Conservation (phyloP, 2,797 vertebrate genomes). For the Apodemus agrarius region DNA sequence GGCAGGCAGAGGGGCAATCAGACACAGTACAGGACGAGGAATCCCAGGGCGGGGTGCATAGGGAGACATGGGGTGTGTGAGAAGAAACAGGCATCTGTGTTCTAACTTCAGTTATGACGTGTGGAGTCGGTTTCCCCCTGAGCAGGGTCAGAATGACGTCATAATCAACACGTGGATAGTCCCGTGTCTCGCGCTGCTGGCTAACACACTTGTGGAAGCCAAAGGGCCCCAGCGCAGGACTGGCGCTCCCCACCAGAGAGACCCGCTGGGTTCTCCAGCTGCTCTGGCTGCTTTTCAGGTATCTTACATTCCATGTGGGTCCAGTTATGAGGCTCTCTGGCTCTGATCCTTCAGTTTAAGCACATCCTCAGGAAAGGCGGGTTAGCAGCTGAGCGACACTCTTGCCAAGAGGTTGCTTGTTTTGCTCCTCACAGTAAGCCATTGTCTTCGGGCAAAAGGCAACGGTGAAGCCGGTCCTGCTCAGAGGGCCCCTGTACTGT, state of each 20-base stretch:
- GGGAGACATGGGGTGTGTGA: background rate
- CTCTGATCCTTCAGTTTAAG: background rate
- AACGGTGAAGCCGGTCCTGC: background rate
- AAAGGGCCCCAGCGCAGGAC: background rate
- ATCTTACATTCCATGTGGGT: too few species aligned
- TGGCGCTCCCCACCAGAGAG: rapidly evolving
- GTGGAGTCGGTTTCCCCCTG: background rate
- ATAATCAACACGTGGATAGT: background rate
- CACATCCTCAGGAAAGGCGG: background rate
- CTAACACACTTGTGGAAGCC: background rate
- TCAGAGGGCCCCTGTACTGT: background rate
- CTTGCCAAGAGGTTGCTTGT: background rate
- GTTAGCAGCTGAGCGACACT: background rate
- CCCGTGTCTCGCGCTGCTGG: background rate
- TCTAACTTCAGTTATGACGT: background rate
- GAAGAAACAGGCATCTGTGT: background rate
- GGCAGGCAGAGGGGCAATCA: background rate
- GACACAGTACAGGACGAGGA: background rate
- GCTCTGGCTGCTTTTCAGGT: background rate
- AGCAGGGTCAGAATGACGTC: background rate
- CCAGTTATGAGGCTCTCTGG: background rate
- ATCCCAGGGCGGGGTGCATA: background rate
- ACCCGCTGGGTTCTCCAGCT: rapidly evolving
- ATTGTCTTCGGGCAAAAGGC: background rate
- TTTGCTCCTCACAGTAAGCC: background rate